Evolutionary conservation across 1,140 invertebrate genomes (phyloP).

Genomic region (Conus betulinus): DNA sequence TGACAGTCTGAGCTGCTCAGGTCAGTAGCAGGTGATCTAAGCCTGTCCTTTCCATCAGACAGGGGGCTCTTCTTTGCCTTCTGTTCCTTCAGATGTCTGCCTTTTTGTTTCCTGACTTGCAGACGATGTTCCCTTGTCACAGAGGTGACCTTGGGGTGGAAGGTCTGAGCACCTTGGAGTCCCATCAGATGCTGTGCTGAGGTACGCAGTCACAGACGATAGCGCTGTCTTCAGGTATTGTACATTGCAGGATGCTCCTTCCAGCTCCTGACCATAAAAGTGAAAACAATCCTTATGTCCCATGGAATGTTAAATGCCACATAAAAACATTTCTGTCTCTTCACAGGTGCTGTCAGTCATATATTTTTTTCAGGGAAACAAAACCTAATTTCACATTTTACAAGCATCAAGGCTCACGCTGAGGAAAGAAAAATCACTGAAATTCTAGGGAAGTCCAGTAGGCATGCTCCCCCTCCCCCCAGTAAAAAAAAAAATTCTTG

Average conservation of each 20-base stretch:
- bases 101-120: neutral
- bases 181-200: neutral
- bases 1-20: neutral
- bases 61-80: neutral
- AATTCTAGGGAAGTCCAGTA: too few species aligned
- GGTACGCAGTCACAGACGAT: neutral
- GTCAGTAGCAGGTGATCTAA: neutral
- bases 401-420: too few species aligned
- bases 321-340: too few species aligned
- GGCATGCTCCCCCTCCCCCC: too few species aligned
- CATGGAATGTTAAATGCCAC: too few species aligned
- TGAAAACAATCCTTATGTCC: neutral
- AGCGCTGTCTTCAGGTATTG: neutral
- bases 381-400: too few species aligned
- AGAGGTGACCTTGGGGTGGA: neutral
- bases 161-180: neutral
- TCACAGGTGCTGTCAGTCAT: too few species aligned
- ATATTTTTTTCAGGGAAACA: too few species aligned
- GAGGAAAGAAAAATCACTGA: too few species aligned
- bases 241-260: neutral
- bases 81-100: neutral
- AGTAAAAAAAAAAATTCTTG: too few species aligned
- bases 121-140: too few species aligned
- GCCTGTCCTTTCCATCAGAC: too few species aligned
- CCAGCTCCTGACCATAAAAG: neutral